Evolutionary conservation across 2,113 vertebrate species (phyloP).

Genomic region (Dunckerocampus dactyliophorus): DNA sequence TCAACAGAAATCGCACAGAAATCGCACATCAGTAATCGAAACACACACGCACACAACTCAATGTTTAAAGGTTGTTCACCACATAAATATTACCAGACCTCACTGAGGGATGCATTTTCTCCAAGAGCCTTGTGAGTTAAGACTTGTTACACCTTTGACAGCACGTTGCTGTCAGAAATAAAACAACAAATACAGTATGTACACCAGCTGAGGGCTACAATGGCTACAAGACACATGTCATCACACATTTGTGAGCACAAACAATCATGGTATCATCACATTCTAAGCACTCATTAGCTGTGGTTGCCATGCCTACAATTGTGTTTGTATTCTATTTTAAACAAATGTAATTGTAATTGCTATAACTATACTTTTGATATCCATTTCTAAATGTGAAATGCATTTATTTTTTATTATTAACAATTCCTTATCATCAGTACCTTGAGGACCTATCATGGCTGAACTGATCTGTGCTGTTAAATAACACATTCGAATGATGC

Average conservation of each 20-base stretch:
- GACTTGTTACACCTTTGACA: background rate
- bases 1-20: no score
- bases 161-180: background rate
- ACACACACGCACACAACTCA: no score
- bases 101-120: no score
- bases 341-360: no score
- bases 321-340: background rate
- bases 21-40: no score
- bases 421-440: background rate
- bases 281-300: conserved; percentile 5
- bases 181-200: conserved; percentile 1
- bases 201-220: background rate
- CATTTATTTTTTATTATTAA: no score
- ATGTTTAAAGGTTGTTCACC: no score
- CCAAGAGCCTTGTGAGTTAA: no score
- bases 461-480: conserved; percentile 7
- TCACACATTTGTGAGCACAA: conserved; percentile 8
- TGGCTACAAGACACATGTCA: background rate
- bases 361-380: no score
- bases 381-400: no score
- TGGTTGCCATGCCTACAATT: background rate
- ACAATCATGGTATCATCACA: background rate
- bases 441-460: background rate
- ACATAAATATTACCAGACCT: no score
- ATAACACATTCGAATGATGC: conserved; percentile 26